Base-by-base conservation (phyloP, 2,113 vertebrate species). In the Potamarius usumacintae region DNA sequence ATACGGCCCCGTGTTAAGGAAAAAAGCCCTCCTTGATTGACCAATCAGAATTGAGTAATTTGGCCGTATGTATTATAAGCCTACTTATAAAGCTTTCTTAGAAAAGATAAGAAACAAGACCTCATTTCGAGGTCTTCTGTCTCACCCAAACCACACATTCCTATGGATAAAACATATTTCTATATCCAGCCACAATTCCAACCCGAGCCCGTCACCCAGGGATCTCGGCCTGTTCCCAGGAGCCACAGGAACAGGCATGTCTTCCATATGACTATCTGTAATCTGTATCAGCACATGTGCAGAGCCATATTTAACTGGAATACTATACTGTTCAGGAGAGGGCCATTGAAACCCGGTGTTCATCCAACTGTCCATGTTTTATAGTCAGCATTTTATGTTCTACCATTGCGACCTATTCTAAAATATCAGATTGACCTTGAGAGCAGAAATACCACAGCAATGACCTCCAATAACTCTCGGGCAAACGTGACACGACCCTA, bases 341-440 rank as follows among this genome's bases (percentile, higher is more conserved):
- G 30, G 17, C 50, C 25, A 55, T 34, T 57, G 34, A 50, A 76
- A 48, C 9, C 22, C 10, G 20, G 22, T 27, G 48, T 14, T 27
- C 60, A 55, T 27, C n/a, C 15, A 34, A 57, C 63, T 52, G 14
- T 84, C 34, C 58, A 25, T 4, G 22, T 72, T 87, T 65, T 62
- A 82, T 74, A 30, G 77, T 34, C 60, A 74, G 22, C 25, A 0
- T 62, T 86, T 67, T 50, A 34, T 72, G 22, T 34, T 62, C 67
- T 1, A 53, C 22, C 53, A 58, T n/a, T 17, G 55, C 5, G 22
- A 71, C 55, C 50, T 60, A 52, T 62, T 69, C 65, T 42, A 71
- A 88, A 65, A 48, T 50, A 85, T 82, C 86, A 67, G 62, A 78
- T 48, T 74, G 89, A 85, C 88, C 88, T 87, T 89, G 88, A 85